phyloP scores from a whole-genome alignment of 1,140 invertebrate genomes.

The Zaprionus nigranus region DNA sequence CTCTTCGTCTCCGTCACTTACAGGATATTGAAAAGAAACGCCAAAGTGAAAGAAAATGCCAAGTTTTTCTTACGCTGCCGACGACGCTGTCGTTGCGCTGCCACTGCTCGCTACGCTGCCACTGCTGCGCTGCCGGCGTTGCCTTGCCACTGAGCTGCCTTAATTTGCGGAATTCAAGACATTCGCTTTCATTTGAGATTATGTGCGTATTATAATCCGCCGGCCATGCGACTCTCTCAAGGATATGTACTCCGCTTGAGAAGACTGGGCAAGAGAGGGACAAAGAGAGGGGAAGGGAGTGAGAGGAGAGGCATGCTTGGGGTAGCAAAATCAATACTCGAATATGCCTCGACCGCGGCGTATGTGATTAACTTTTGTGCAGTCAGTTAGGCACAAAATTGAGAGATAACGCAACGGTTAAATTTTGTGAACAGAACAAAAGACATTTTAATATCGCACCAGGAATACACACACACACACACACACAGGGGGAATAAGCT shows the following conservation, averaged over 20 bases:
- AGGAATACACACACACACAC: not conserved
- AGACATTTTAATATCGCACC: slow-evolving; percentile 66
- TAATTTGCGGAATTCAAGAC: slow-evolving; percentile 80
- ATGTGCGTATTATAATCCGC: slow-evolving; percentile 74
- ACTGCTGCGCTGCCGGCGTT: slow-evolving; percentile 1
- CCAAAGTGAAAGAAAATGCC: slow-evolving; percentile 53
- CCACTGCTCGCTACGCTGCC: not conserved
- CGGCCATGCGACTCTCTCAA: slow-evolving; percentile 41
- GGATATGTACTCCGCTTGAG: slow-evolving; percentile 25
- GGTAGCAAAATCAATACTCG: slow-evolving; percentile 65
- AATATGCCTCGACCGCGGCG: slow-evolving; percentile 41
- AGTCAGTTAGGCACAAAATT: slow-evolving; percentile 73
- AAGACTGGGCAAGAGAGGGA: not conserved
- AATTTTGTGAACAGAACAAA: slow-evolving; percentile 73
- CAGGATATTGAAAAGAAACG: slow-evolving; percentile 37
- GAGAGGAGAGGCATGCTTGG: not conserved
- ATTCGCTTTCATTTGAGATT: slow-evolving; percentile 77
- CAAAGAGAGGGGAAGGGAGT: not conserved
- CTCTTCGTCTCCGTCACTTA: not conserved
- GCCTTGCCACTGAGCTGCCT: slow-evolving; percentile 42
- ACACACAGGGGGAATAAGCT: no score
- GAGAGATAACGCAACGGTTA: slow-evolving; percentile 68
- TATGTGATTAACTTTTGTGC: slow-evolving; percentile 76
- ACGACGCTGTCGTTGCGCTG: not conserved
- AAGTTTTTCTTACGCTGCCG: slow-evolving; percentile 27